A percentile compares a stretch with the other conserved stretches of the same genome.
Conservation (phyloP, 2,888 invertebrate genomes). For the Dryocosmus kuriphilus region DNA sequence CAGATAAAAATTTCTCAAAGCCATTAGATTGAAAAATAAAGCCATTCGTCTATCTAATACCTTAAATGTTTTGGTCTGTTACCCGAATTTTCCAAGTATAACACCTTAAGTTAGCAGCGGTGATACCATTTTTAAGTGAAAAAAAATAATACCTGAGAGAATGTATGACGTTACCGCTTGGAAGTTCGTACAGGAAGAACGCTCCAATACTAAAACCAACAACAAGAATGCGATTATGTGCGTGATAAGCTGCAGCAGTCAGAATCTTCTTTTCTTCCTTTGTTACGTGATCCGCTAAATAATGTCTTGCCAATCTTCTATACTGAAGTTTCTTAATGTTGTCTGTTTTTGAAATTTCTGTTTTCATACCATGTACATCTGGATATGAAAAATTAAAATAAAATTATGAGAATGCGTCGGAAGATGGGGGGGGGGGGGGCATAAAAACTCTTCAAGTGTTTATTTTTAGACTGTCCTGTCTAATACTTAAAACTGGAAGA, state of each 20-base stretch:
- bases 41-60: too few species aligned
- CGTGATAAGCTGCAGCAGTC: slow-evolving; percentile 91
- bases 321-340: slow-evolving; percentile 79
- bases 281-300: slow-evolving; percentile 85
- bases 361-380: slow-evolving; percentile 72
- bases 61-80: too few species aligned
- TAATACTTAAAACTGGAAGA: too few species aligned
- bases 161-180: slow-evolving; percentile 95
- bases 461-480: too few species aligned
- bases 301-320: slow-evolving; percentile 86
- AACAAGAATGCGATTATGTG: slow-evolving; percentile 88
- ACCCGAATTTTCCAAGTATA: too few species aligned
- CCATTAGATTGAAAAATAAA: too few species aligned
- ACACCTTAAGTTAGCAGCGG: too few species aligned
- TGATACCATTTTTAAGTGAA: background rate
- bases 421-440: too few species aligned
- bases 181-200: slow-evolving; percentile 96
- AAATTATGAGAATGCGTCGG: background rate
- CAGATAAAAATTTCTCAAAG: too few species aligned
- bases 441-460: too few species aligned
- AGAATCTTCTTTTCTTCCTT: slow-evolving; percentile 84
- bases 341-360: slow-evolving; percentile 25
- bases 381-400: slow-evolving; percentile 77
- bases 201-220: slow-evolving; percentile 94
- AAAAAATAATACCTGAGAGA: slow-evolving; percentile 80